These are phyloP conservation scores for Microctonus hyperodae DNA, from an alignment of 2,888 invertebrate genomes.

Conservation along the genomic window DNA sequence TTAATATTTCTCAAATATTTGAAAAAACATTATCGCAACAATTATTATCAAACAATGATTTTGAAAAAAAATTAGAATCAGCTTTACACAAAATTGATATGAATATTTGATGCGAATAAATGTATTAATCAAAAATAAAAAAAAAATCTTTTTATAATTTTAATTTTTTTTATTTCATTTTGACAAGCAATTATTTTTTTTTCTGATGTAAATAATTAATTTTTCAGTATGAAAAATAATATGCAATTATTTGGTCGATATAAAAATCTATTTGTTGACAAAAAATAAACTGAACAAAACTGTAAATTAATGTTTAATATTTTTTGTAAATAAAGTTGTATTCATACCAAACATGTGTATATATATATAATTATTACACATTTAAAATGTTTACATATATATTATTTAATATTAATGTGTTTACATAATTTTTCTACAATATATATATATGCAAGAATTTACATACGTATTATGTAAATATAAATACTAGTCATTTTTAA, in stretches of 20 bases:
- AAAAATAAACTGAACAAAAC: background rate
- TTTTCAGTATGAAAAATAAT: background rate
- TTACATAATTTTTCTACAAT: background rate
- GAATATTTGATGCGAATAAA: background rate
- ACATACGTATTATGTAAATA: background rate
- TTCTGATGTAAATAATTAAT: background rate
- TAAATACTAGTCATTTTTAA: background rate
- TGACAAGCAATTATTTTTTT: background rate
- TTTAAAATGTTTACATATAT: background rate
- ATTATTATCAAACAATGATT: slow-evolving; percentile 63
- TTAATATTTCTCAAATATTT: slow-evolving; percentile 59
- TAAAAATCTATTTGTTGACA: background rate
- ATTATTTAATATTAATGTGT: background rate
- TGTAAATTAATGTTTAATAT: background rate
- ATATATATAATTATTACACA: background rate
- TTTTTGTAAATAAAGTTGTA: background rate
- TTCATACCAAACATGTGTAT: background rate
- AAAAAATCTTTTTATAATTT: no score
- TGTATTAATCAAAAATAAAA: background rate
- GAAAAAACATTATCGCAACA: slow-evolving; percentile 65
- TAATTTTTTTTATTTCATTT: background rate
- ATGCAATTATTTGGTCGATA: background rate
- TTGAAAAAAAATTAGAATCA: slow-evolving; percentile 65
- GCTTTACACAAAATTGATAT: slow-evolving; percentile 57
- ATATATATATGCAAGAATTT: background rate